phyloP scores from a whole-genome alignment of 2,797 vertebrate species.

The Megaceryle alcyon region DNA sequence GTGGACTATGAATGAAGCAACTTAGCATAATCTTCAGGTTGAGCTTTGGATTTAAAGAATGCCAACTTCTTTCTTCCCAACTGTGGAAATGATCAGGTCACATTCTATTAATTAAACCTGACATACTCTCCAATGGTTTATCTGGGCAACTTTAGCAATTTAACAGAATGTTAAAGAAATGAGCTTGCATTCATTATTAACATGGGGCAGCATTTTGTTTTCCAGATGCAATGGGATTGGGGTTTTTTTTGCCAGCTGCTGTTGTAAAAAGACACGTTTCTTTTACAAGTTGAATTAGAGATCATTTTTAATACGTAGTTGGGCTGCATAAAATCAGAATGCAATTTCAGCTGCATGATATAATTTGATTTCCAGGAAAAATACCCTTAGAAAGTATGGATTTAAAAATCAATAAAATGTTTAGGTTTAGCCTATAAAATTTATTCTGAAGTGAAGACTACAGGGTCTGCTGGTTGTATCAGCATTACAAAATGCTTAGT shows the following conservation, averaged over 20 bases:
- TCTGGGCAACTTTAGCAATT: conserved; percentile 76
- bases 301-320: conserved; percentile 39
- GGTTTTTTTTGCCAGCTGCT: conserved; percentile 5
- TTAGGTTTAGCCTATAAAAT: conserved; percentile 3
- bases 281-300: conserved; percentile 56
- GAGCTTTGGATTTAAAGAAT: conserved; percentile 78
- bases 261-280: conserved; percentile 36
- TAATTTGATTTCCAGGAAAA: conserved; percentile 20
- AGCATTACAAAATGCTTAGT: conserved; percentile 8
- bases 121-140: conserved; percentile 80
- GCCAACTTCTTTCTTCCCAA: conserved; percentile 79
- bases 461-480: not conserved
- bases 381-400: conserved; percentile 19
- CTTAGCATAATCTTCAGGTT: conserved; percentile 87
- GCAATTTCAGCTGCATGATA: not conserved
- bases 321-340: conserved; percentile 50
- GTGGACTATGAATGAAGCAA: conserved; percentile 83
- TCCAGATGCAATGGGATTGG: not conserved
- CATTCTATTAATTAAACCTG: conserved; percentile 83
- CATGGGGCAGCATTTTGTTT: not conserved
- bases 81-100: conserved; percentile 80
- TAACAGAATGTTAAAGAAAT: conserved; percentile 53
- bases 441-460: conserved; percentile 27
- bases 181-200: conserved; percentile 67
- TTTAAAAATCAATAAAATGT: conserved; percentile 33